Evolutionary conservation across 2,113 vertebrate genomes (phyloP).

Genomic region (Mustelus asterias): DNA sequence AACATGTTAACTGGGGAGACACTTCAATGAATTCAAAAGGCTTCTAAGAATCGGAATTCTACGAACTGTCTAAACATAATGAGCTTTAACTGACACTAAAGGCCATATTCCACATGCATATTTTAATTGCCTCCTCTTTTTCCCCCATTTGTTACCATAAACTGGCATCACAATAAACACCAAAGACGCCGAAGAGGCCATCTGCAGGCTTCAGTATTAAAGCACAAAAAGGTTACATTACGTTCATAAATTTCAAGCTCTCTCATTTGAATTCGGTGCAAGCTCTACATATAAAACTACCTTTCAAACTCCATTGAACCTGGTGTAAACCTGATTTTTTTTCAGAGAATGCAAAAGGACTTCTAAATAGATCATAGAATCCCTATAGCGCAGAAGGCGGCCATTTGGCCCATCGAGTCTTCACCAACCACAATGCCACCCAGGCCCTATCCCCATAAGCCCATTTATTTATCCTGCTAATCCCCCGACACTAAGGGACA

Average conservation of each 20-base stretch:
- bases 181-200: background rate
- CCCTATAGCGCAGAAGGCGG: no score
- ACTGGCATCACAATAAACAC: background rate
- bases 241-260: background rate
- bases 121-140: background rate
- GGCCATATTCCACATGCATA: background rate
- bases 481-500: no score
- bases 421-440: no score
- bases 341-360: no score
- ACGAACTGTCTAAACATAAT: background rate
- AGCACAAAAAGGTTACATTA: background rate
- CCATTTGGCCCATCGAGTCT: no score
- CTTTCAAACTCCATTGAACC: background rate
- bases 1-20: background rate
- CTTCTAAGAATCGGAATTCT: background rate
- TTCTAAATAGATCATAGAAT: no score
- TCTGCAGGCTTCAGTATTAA: conserved; percentile 4
- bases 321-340: no score
- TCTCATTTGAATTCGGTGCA: background rate
- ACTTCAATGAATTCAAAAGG: background rate
- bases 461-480: no score
- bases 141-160: background rate
- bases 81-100: background rate
- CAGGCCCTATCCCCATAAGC: no score
- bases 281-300: background rate